Base-by-base conservation (phyloP, 1,140 invertebrate genomes). In the Brachionus sp. region DNA sequence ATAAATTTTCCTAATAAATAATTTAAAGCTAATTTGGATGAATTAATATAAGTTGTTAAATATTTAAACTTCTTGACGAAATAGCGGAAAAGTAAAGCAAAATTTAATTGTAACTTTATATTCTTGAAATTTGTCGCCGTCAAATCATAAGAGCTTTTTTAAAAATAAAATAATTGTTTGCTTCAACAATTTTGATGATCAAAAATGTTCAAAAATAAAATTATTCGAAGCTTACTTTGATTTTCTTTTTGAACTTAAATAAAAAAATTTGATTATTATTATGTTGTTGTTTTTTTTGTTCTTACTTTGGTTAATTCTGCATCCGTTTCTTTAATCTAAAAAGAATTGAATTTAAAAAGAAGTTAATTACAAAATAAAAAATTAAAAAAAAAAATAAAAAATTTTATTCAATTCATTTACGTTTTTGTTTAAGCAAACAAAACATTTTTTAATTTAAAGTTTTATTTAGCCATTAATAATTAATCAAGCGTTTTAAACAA, bases 241-340 rank as follows among this genome's bases (percentile, higher is more conserved):
- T n/a, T 16, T 70, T 70, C 42, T 75, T 75, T 75, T 46, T 44
- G 12, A 75, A 75, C 42, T 75, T 75, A 25, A 75, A 25, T 23
- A 50, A 75, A 75, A 29, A 77, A 78, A 64, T 35, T 80, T 66
- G 29, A 7, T 29, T 1, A 29, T 57, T 33, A 10, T 62, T 37
- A 39, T 0, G 16, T n/a, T 33, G 19, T 42, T 80, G 37, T 25
- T 62, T 80, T 37, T 57, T 13, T 80, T 13, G 0, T 19, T 19
- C 29, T 62, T 80, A 80, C 77, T n/a, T 80, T 80, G 2, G 16
- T 33, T 42, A 80, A 80, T 62, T 80, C 77, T 37, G 50, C 77
- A 10, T 80, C 77, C 16, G 77, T 19, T 62, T 80, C 50, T 66
- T 66, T 80, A 3, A 80, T 29, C 77, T 80, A 39, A 80, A 80